Evolutionary conservation across 2,888 invertebrate genomes (phyloP), one percentile per base, ranked within the genome.

Genomic region (Eristalinus sepulchralis): DNA sequence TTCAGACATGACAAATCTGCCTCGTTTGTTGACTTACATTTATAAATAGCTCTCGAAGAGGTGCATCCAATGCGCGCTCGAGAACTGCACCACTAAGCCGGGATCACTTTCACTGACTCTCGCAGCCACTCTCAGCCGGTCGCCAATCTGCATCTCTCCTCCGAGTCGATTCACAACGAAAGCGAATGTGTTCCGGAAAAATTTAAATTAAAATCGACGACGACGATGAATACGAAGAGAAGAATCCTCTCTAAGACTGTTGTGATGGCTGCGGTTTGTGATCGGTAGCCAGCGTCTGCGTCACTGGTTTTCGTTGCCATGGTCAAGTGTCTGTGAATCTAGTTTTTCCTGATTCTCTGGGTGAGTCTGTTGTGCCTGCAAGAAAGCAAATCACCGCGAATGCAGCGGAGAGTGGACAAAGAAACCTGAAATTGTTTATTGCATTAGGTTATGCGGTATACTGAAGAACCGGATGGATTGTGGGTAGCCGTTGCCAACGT

Each of bases 381-480:
- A 60, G 59, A 53, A 73, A 68, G 59, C 70, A 73, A 73, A 63
- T n/a, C 63, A 27, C 17, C 1, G 67, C 75, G 31, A 80, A 60
- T 11, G 20, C 22, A 71, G 53, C 57, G 47, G 47, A 17, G 57
- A 17, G 57, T 59, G 34, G 59, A 83, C 60, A 79, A 70, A 77
- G 71, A 85, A 83, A 79, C 86, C 82, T 78, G 86, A 83, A 79
- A 78, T 78, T 70, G 82, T 71, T 78, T 60, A 78, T 79, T 83
- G 63, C 79, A 86, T 86, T 86, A 83, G 86, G 86, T 83, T 83
- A 83, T 86, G 82, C 83, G 78, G 83, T 71, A 79, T 31, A 83
- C 34, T 62, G 75, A 71, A 75, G 86, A 86, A 71, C 75, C 75
- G 83, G 82, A 75, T 76, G 57, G 39, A 13, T 70, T 60, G 78